These are phyloP conservation scores for Alsophila aescularia DNA, from an alignment of 2,888 invertebrate species.

Conservation along the genomic window DNA sequence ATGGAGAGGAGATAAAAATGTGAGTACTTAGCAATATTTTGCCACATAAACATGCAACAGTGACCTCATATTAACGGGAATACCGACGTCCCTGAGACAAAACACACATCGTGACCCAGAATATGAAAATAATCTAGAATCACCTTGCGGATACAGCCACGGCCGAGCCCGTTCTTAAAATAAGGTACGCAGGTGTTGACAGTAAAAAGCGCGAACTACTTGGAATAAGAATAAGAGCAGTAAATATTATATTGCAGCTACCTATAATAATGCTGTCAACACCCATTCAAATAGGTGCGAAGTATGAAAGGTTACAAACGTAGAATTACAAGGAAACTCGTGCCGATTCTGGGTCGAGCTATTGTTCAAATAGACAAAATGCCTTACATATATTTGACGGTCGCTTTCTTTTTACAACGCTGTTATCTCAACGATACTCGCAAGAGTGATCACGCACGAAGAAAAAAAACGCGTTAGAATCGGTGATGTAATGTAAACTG, in stretches of 20 bases:
- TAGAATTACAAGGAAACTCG: slow-evolving; percentile 46
- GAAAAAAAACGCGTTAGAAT: slow-evolving; percentile 6
- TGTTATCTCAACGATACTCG: slow-evolving; percentile 12
- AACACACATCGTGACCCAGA: slow-evolving; percentile 74
- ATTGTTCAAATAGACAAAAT: slow-evolving; percentile 36
- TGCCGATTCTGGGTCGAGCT: slow-evolving; percentile 41
- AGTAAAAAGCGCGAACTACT: slow-evolving; percentile 56
- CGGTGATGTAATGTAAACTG: slow-evolving; percentile 12
- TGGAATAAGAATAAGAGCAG: slow-evolving; percentile 47
- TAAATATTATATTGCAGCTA: slow-evolving; percentile 21
- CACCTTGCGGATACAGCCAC: slow-evolving; percentile 74
- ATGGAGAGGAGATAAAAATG: neutral
- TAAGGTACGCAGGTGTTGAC: slow-evolving; percentile 77
- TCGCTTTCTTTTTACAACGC: slow-evolving; percentile 43
- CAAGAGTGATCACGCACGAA: neutral
- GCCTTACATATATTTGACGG: slow-evolving; percentile 34
- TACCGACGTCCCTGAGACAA: slow-evolving; percentile 75
- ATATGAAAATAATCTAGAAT: slow-evolving; percentile 79
- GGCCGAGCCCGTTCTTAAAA: slow-evolving; percentile 72
- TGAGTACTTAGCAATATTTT: slow-evolving; percentile 30
- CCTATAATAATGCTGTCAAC: slow-evolving; percentile 45
- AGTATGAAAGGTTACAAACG: slow-evolving; percentile 48
- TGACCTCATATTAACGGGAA: slow-evolving; percentile 55
- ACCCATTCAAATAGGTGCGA: slow-evolving; percentile 41
- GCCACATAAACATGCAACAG: slow-evolving; percentile 50